phyloP scores from a whole-genome alignment of 2,113 vertebrate species.

The Cryptomyrus ogoouensis region DNA sequence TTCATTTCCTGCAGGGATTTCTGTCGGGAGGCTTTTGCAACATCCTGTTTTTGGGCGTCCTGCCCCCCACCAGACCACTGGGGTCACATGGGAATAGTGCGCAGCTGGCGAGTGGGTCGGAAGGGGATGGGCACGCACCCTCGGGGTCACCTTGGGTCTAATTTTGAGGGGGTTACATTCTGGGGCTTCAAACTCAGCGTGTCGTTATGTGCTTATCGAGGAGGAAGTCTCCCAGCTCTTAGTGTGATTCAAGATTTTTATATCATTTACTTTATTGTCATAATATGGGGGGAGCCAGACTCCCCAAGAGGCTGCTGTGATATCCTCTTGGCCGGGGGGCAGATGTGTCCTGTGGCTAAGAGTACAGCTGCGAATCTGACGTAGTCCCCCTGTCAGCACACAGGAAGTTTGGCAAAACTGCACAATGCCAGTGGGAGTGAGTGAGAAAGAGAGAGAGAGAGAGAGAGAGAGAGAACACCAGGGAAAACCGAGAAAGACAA shows the following conservation, averaged over 20 bases:
- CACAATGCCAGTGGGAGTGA: neutral
- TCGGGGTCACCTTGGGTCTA: neutral
- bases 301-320: neutral
- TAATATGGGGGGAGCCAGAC: neutral
- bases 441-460: neutral
- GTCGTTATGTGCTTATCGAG: neutral
- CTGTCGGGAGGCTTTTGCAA: neutral
- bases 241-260: neutral
- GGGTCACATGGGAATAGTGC: conserved; percentile 1
- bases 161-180: neutral
- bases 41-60: neutral
- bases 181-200: neutral
- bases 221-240: neutral
- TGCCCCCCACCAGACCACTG: neutral
- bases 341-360: neutral
- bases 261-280: neutral
- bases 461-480: neutral
- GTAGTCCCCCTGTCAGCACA: neutral
- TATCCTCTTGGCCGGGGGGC: neutral
- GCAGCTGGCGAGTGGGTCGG: neutral
- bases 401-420: neutral
- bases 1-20: neutral
- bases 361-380: neutral
- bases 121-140: neutral
- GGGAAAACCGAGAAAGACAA: neutral